Base-by-base conservation (phyloP, 1,140 invertebrate species). In the Lordiphosa collinella region DNA sequence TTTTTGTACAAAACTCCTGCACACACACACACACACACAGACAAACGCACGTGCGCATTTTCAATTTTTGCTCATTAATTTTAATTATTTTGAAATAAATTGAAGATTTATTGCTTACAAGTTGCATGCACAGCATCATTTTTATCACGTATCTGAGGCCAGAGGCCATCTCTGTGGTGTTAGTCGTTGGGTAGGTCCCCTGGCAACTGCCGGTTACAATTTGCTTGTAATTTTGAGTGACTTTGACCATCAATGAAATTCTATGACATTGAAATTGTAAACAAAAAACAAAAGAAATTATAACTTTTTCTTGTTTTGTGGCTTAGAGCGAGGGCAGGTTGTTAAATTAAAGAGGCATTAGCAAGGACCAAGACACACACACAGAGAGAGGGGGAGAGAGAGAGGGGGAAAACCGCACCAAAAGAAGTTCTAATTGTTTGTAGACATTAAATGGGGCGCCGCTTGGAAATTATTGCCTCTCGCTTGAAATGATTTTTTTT, bases 11-110 rank as follows among this genome's bases (percentile, higher is more conserved):
- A n/a, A n/a, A n/a, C n/a, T n/a, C n/a, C n/a, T n/a, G n/a, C n/a
- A n/a, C n/a, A n/a, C n/a, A n/a, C 40, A 55, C 31, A n/a, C 14
- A 32, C 22, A 43, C 7, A n/a, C 29, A 44, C 2, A 49, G 31
- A 41, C 63, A 59, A 41, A 34, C 64, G 64, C 61, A 82, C 76
- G 75, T 80, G 75, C 66, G 68, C 64, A 76, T 82, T 82, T 82
- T 84, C 72, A 84, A 82, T 82, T 78, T 67, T 78, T 63, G 56
- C 78, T 82, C 78, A 82, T 82, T 82, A 82, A 82, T 82, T 82
- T 82, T 82, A 82, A 82, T 82, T 82, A 84, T 82, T 82, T 78
- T 84, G 78, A 72, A 82, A 82, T 82, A 82, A 82, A 82, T 82
- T 66, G 63, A 84, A 82, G 78, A 82, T 82, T 82, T 84, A 82